phyloP scores from a whole-genome alignment of 2,113 vertebrate genomes.

The Hoplias malabaricus region DNA sequence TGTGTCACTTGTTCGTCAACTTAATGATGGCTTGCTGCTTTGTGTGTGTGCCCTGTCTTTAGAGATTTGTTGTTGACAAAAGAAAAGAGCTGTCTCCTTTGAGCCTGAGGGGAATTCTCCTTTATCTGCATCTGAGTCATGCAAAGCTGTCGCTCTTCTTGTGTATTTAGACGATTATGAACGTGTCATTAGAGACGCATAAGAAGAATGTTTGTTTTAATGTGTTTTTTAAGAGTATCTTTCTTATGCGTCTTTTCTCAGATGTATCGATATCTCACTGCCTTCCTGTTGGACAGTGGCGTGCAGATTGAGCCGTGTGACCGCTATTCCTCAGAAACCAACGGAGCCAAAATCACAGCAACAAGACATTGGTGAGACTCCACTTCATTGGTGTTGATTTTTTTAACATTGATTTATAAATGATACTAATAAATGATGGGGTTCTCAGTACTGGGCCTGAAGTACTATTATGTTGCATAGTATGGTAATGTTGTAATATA shows the following conservation, averaged over 20 bases:
- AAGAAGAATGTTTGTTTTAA: too few relatives aligned
- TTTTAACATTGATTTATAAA: neutral
- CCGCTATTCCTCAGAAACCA: constrained; percentile 89
- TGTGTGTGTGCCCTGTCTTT: neutral
- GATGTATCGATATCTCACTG: constrained; percentile 87
- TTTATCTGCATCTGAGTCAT: neutral
- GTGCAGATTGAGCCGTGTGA: constrained; percentile 84
- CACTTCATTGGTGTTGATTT: neutral
- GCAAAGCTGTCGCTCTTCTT: too few relatives aligned
- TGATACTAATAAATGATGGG: too few relatives aligned
- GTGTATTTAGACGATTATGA: neutral
- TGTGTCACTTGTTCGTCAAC: neutral
- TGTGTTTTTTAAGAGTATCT: neutral
- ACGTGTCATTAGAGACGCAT: neutral
- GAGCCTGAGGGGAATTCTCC: neutral
- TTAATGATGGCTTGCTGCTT: neutral
- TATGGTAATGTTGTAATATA: too few relatives aligned
- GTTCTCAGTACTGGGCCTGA: too few relatives aligned
- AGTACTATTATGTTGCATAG: too few relatives aligned
- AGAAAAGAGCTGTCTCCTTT: neutral
- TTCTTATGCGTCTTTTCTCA: constrained; percentile 44
- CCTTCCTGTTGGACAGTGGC: constrained; percentile 87
- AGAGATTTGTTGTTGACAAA: neutral
- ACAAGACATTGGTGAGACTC: constrained; percentile 82
- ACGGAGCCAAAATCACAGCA: constrained; percentile 88